Evolutionary conservation across 2,113 vertebrate species (phyloP).

Genomic region (Lamprotornis superbus): DNA sequence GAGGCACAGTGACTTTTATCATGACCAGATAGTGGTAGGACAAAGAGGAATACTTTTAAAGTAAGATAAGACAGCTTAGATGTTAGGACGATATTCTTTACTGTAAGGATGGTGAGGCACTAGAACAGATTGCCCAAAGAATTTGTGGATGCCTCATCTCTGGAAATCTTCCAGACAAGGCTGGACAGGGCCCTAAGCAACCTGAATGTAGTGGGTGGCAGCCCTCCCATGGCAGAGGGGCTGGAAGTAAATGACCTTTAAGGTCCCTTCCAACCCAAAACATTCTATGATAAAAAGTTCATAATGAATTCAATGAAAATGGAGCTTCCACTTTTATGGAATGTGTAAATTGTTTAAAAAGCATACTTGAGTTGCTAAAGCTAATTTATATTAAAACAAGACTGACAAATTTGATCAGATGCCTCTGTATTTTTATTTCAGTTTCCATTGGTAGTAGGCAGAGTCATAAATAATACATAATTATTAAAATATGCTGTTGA

Average conservation of each 20-base stretch:
- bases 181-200: background rate
- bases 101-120: background rate
- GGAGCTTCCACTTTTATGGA: background rate
- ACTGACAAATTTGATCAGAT: background rate
- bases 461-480: slow-evolving; percentile 23
- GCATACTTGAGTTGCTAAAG: background rate
- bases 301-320: background rate
- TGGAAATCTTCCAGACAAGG: background rate
- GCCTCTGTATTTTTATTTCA: background rate
- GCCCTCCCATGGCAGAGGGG: background rate
- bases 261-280: background rate
- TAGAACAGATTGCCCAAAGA: background rate
- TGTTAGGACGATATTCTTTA: background rate
- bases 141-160: background rate
- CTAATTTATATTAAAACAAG: background rate
- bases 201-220: background rate
- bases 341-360: background rate
- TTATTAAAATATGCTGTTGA: background rate
- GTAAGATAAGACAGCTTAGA: background rate
- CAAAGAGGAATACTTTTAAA: background rate
- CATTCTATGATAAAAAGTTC: background rate
- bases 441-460: background rate
- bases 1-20: background rate
- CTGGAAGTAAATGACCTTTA: background rate
- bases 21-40: background rate